These are phyloP conservation scores for Haliclystus octoradiatus DNA, from an alignment of 30 jellyfish, hydroid and myxozoan genomes.

Conservation along the genomic window DNA sequence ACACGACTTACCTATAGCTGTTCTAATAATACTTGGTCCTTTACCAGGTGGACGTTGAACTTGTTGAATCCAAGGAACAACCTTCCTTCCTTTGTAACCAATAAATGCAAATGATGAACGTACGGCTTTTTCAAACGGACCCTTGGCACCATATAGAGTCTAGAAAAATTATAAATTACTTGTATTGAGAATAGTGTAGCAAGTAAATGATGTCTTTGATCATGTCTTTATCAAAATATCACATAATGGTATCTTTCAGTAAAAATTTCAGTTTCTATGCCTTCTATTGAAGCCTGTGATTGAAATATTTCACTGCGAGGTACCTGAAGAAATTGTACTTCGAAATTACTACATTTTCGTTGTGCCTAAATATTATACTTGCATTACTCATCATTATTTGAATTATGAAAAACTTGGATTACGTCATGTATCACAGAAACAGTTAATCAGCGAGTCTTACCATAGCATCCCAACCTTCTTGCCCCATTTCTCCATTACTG, in stretches of 20 bases:
- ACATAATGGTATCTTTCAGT: no score
- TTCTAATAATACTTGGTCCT: slow-evolving; percentile 72
- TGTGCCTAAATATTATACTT: no score
- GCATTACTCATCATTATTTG: no score
- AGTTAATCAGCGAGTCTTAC: slow-evolving; percentile 47
- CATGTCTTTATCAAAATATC: neutral
- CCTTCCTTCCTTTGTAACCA: slow-evolving; percentile 72
- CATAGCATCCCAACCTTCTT: slow-evolving; percentile 82
- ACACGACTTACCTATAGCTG: slow-evolving; percentile 58
- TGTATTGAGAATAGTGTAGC: neutral
- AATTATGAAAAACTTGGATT: no score
- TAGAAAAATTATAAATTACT: neutral
- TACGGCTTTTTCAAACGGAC: slow-evolving; percentile 43
- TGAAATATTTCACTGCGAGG: no score
- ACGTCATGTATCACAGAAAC: no score
- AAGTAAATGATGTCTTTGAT: neutral
- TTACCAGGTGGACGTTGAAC: slow-evolving; percentile 69
- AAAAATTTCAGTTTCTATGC: no score
- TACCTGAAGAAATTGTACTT: no score
- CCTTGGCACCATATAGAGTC: slow-evolving; percentile 49
- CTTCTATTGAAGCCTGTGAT: no score
- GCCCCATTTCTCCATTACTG: slow-evolving; percentile 46
- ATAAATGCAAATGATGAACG: slow-evolving; percentile 77
- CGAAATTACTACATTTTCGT: no score
- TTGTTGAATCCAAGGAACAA: slow-evolving; percentile 76